A percentile compares a stretch with the other conserved stretches of the same genome.
Conservation (phyloP, 2,888 invertebrate species). For the Drosophila cognata region DNA sequence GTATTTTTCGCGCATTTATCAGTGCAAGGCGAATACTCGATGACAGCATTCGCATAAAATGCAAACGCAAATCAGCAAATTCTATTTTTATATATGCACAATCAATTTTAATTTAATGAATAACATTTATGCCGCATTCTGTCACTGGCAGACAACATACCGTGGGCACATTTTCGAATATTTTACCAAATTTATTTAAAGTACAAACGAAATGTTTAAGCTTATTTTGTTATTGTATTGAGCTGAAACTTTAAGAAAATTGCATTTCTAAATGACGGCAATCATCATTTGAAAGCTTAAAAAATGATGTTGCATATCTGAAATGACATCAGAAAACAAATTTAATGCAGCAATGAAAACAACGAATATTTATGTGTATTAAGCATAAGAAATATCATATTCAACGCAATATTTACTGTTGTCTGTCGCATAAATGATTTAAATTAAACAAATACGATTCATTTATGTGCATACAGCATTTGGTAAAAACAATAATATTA, state of each 20-base stretch:
- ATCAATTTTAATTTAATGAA: slow-evolving; percentile 62
- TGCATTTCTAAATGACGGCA: background rate
- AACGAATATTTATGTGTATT: background rate
- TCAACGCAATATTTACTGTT: background rate
- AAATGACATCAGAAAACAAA: background rate
- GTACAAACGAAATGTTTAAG: background rate
- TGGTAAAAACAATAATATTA: background rate
- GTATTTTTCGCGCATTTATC: slow-evolving; percentile 36
- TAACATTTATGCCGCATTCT: slow-evolving; percentile 51
- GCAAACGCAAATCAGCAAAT: slow-evolving; percentile 68
- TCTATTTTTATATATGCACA: slow-evolving; percentile 53
- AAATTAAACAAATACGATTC: background rate
- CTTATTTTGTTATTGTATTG: background rate
- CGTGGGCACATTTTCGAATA: slow-evolving; percentile 1
- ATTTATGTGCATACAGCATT: background rate
- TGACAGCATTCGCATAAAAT: slow-evolving; percentile 59
- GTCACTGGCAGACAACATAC: slow-evolving; percentile 15
- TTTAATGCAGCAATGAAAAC: background rate
- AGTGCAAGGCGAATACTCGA: slow-evolving; percentile 44
- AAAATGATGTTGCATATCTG: background rate
- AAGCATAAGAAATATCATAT: background rate
- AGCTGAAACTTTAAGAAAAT: background rate
- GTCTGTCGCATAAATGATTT: background rate
- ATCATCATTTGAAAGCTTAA: background rate
- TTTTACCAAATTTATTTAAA: background rate